Conservation (phyloP, 2,797 vertebrate genomes). For the Pangasius mekongensis region DNA sequence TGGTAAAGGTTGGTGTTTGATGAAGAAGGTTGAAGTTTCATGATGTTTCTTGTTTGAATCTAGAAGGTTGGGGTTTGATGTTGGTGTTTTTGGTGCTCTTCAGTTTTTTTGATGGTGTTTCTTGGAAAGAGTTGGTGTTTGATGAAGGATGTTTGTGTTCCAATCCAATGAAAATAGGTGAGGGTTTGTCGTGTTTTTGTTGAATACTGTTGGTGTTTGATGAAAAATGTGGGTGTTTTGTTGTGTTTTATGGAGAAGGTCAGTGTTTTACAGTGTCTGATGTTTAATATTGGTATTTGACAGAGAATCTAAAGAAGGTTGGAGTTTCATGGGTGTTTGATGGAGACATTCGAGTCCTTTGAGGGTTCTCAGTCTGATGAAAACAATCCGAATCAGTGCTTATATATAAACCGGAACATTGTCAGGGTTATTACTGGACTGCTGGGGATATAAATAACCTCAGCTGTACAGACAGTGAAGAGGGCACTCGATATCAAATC, state of each 20-base stretch:
- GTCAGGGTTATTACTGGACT: constrained; percentile 5
- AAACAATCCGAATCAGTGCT: not conserved
- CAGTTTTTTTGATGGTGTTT: not conserved
- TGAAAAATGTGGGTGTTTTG: not conserved
- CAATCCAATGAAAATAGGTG: not conserved
- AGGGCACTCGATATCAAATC: constrained; percentile 10
- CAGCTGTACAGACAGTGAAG: constrained; percentile 18
- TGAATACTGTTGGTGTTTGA: not conserved
- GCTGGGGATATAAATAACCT: constrained; percentile 32
- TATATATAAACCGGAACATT: constrained; percentile 23
- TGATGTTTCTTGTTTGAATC: not conserved
- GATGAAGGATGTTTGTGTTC: not conserved
- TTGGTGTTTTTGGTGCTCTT: not conserved
- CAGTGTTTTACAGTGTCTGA: not conserved
- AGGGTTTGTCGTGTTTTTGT: not conserved
- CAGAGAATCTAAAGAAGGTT: not conserved
- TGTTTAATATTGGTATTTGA: not conserved
- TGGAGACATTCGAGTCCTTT: not conserved
- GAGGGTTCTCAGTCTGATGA: not conserved
- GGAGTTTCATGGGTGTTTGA: not conserved
- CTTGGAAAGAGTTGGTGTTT: not conserved
- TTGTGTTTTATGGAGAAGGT: not conserved
- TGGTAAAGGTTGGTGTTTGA: not conserved
- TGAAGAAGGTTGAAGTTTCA: not conserved
- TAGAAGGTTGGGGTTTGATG: not conserved